These are phyloP conservation scores for Lichenostomus cassidix DNA, from an alignment of 2,113 vertebrate species.

Conservation along the genomic window DNA sequence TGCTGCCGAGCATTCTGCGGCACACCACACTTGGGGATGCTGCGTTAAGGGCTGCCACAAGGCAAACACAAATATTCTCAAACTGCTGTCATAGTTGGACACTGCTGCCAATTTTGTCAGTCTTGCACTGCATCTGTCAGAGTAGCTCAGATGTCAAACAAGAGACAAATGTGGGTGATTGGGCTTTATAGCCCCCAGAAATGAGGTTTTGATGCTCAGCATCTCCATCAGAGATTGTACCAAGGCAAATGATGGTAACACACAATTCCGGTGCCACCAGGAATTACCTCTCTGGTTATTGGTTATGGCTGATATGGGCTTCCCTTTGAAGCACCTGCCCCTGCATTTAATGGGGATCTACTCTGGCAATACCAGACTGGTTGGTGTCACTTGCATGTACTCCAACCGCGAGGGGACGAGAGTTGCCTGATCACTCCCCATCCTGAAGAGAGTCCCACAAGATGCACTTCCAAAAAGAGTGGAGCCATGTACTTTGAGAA, in stretches of 20 bases:
- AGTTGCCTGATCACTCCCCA: not conserved
- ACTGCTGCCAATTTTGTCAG: not conserved
- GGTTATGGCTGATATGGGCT: not conserved
- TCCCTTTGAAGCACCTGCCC: not conserved
- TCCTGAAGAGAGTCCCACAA: rapidly evolving
- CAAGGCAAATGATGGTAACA: rapidly evolving
- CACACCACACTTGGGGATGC: not conserved
- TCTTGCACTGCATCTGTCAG: not conserved
- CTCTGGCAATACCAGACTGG: not conserved
- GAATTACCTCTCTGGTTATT: not conserved
- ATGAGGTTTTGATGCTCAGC: not conserved
- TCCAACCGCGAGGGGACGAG: rapidly evolving
- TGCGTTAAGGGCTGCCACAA: not conserved
- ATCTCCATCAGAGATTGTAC: not conserved
- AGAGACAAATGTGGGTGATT: not conserved
- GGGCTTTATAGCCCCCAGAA: not conserved
- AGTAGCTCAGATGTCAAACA: not conserved
- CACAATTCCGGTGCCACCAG: not conserved
- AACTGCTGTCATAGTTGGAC: not conserved
- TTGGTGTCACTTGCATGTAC: rapidly evolving
- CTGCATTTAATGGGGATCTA: rapidly evolving
- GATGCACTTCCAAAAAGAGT: not conserved
- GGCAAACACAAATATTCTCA: not conserved
- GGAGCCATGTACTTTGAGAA: not conserved
- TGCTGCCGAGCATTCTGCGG: not conserved